These are phyloP conservation scores for Heteropelma amictum DNA, from an alignment of 2,888 invertebrate genomes.

Conservation along the genomic window DNA sequence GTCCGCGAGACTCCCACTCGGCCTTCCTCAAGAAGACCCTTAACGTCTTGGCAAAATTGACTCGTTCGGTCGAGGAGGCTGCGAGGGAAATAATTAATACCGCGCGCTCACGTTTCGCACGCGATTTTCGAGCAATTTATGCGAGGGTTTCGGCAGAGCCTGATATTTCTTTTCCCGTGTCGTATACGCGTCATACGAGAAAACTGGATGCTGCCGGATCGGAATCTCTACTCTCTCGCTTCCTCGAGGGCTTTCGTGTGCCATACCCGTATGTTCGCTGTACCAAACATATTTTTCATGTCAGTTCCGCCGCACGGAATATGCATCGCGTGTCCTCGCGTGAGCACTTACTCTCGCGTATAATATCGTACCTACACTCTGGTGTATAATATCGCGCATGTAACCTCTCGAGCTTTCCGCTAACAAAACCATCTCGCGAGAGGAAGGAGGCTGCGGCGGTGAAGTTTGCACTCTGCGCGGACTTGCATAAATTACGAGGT, in stretches of 20 bases:
- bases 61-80: too few species aligned
- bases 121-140: slow-evolving; percentile 40
- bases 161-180: background rate
- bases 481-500: slow-evolving; percentile 62
- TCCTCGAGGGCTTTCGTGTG: slow-evolving; percentile 24
- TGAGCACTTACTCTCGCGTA: slow-evolving; percentile 42
- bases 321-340: slow-evolving; percentile 45
- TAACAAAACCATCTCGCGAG: background rate
- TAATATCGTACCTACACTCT: too few species aligned
- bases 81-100: slow-evolving; percentile 22
- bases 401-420: slow-evolving; percentile 8
- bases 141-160: slow-evolving; percentile 8
- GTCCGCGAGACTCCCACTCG: too few species aligned
- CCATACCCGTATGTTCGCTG: slow-evolving; percentile 23
- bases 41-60: too few species aligned
- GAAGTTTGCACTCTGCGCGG: slow-evolving; percentile 24
- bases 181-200: background rate
- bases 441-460: background rate
- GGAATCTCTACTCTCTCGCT: slow-evolving; percentile 13
- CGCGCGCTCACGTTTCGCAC: slow-evolving; percentile 28
- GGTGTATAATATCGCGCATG: slow-evolving; percentile 26
- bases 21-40: too few species aligned
- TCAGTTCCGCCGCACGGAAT: slow-evolving; percentile 23
- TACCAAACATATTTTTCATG: slow-evolving; percentile 47
- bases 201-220: background rate